Percentiles rank a stretch among this genome's conserved stretches.
Evolutionary conservation across 1,140 invertebrate genomes (phyloP).

Genomic region (Heliothis virescens): DNA sequence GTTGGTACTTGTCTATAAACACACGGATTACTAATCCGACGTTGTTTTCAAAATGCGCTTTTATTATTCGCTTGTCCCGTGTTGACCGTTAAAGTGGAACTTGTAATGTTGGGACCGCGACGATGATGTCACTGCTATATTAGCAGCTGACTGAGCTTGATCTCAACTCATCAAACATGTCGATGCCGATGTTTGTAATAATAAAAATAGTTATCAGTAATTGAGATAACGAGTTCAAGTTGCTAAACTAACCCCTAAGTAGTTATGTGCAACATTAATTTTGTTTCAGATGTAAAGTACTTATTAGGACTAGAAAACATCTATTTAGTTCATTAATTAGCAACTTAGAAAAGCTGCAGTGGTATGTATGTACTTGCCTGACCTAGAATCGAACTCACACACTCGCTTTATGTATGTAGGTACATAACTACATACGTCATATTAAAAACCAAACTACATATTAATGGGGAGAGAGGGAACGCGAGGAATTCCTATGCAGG

Average conservation of each 20-base stretch:
- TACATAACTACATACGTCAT: no score
- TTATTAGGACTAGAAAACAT: not conserved
- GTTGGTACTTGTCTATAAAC: constrained; percentile 19
- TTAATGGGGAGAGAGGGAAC: no score
- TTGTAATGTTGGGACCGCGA: constrained; percentile 45
- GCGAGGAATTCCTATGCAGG: no score
- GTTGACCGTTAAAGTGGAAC: constrained; percentile 63
- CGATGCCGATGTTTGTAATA: constrained; percentile 52
- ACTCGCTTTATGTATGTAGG: no score
- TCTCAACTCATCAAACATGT: no score
- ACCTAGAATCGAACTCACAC: no score
- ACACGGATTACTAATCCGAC: constrained; percentile 16
- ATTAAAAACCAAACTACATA: no score
- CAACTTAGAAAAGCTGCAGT: no score
- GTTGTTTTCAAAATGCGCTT: constrained; percentile 11
- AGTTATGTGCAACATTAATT: not conserved
- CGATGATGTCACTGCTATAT: constrained; percentile 77
- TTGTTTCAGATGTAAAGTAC: not conserved
- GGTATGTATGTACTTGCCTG: no score
- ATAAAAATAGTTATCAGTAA: constrained; percentile 58
- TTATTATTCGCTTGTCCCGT: constrained; percentile 4
- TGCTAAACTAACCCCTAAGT: constrained; percentile 37
- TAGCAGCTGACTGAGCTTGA: constrained; percentile 55
- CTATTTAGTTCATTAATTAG: no score
- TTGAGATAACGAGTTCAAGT: constrained; percentile 48